These are phyloP conservation scores for Ephydatia muelleri DNA, from an alignment of 37 sponge, comb jelly and placozoan species.

Conservation along the genomic window DNA sequence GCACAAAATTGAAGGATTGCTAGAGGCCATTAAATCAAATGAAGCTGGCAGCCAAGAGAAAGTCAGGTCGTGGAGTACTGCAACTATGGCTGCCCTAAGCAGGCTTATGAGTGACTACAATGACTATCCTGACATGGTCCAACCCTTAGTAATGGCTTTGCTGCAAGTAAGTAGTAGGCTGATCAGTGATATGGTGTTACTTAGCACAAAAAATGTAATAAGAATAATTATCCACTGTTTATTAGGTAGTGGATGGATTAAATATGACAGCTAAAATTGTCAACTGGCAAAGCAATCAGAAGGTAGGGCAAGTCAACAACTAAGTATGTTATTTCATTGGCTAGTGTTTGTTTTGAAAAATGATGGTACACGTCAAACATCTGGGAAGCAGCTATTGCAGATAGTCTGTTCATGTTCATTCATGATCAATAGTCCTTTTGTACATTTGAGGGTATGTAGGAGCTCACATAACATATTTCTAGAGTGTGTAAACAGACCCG, in stretches of 20 bases:
- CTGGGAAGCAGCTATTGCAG: too few relatives aligned
- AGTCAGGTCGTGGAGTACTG: constrained; percentile 18
- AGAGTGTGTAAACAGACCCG: too few relatives aligned
- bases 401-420: too few relatives aligned
- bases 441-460: too few relatives aligned
- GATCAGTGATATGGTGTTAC: too few relatives aligned
- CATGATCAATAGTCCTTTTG: too few relatives aligned
- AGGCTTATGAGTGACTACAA: constrained; percentile 15
- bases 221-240: neutral
- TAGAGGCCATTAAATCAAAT: neutral
- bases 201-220: neutral
- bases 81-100: constrained; percentile 20
- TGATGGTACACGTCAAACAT: too few relatives aligned
- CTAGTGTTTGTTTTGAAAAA: too few relatives aligned
- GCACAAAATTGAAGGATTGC: neutral
- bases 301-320: too few relatives aligned
- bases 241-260: neutral
- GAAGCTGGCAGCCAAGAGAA: neutral
- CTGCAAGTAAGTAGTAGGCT: neutral
- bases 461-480: too few relatives aligned
- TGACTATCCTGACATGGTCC: constrained; percentile 26
- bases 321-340: too few relatives aligned
- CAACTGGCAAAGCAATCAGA: neutral
- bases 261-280: neutral
- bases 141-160: constrained; percentile 40